Conservation (phyloP, 2,113 vertebrate species). For the Leptocoma aspasia region DNA sequence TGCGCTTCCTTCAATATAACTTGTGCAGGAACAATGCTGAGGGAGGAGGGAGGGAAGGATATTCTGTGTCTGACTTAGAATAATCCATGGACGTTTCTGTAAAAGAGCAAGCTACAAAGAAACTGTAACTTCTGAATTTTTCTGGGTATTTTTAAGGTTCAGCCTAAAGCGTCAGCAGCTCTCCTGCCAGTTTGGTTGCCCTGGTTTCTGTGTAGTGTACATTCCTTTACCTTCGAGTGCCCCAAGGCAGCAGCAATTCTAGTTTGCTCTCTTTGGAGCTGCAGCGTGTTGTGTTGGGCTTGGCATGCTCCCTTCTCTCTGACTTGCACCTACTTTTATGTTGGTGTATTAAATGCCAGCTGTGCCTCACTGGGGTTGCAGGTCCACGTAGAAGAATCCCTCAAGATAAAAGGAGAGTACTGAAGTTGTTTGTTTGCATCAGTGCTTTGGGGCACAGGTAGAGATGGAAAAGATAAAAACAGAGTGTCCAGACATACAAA, state of each 20-base stretch:
- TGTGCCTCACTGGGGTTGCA: neutral
- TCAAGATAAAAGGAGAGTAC: neutral
- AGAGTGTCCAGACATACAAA: neutral
- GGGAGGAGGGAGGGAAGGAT: slow-evolving; percentile 27
- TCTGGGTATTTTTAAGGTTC: neutral
- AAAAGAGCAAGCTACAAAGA: neutral
- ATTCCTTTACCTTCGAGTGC: neutral
- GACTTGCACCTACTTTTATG: neutral
- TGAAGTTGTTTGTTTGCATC: neutral
- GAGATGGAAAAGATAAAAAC: neutral
- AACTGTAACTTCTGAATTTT: neutral
- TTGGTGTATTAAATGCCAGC: neutral
- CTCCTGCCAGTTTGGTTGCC: slow-evolving; percentile 5
- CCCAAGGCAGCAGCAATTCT: neutral
- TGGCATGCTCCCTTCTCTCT: neutral
- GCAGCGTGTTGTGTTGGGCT: neutral
- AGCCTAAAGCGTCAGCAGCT: neutral
- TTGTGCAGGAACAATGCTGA: slow-evolving; percentile 35
- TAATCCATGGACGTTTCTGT: neutral
- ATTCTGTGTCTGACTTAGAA: neutral
- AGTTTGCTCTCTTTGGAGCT: neutral
- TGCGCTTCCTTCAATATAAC: slow-evolving; percentile 55
- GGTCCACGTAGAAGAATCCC: neutral
- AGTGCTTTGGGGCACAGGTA: neutral
- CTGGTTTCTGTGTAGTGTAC: neutral